Evolutionary conservation across 2,113 vertebrate species (phyloP).

Genomic region (Ailuropoda melanoleuca): DNA sequence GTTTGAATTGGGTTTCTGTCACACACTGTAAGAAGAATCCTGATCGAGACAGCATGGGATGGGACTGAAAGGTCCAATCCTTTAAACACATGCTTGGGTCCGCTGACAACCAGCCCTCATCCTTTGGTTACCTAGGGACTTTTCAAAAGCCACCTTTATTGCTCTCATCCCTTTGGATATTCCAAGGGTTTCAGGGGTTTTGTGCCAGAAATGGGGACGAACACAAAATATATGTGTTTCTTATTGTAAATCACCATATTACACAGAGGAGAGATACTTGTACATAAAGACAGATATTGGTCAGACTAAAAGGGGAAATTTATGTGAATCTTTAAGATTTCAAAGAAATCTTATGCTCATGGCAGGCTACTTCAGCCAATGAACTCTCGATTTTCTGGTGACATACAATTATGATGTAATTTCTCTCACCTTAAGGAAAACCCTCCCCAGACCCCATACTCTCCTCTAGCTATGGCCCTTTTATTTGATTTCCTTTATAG

Average conservation of each 20-base stretch:
- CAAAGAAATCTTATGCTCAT: background rate
- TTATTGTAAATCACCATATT: background rate
- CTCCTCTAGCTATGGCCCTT: background rate
- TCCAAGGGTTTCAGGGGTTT: background rate
- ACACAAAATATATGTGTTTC: background rate
- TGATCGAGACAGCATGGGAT: background rate
- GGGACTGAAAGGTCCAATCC: background rate
- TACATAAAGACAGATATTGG: background rate
- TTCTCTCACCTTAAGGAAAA: background rate
- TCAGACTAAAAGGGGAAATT: slow-evolving; percentile 4
- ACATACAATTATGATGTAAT: background rate
- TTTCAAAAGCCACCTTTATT: background rate
- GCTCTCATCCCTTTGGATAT: background rate
- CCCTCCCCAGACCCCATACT: background rate
- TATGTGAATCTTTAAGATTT: background rate
- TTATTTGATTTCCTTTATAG: background rate
- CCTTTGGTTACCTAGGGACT: background rate
- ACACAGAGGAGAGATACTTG: background rate
- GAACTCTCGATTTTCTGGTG: background rate
- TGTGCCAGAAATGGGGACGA: no score
- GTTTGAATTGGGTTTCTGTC: background rate
- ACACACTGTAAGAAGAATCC: background rate
- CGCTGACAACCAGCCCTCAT: background rate
- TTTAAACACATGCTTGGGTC: background rate
- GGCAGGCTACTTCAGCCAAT: background rate